Conservation (phyloP, 1,140 invertebrate genomes). For the Ptiloglossa arizonensis region DNA sequence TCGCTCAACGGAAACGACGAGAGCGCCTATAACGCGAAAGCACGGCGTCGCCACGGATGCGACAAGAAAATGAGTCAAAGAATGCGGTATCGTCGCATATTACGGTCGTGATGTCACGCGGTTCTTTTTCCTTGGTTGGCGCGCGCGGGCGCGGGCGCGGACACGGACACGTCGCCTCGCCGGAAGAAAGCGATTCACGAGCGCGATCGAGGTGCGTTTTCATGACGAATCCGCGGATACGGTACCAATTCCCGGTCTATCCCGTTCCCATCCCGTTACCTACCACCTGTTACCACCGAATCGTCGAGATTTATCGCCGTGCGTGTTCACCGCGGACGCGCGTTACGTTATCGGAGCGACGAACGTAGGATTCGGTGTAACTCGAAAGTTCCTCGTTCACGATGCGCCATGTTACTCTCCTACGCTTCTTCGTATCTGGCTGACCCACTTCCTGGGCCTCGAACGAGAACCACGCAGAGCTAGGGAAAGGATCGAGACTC, state of each 20-base stretch:
- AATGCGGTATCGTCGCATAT: slow-evolving; percentile 48
- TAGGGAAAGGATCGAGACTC: slow-evolving; percentile 57
- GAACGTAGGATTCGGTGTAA: slow-evolving; percentile 24
- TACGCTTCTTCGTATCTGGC: slow-evolving; percentile 66
- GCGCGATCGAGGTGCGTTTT: slow-evolving; percentile 21
- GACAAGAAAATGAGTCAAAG: slow-evolving; percentile 31
- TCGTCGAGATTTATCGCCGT: too few species aligned
- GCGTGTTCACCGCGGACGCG: neutral
- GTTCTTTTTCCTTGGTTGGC: slow-evolving; percentile 3
- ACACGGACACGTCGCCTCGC: neutral
- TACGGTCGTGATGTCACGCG: slow-evolving; percentile 45
- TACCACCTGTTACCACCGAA: too few species aligned
- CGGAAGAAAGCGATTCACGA: slow-evolving; percentile 32
- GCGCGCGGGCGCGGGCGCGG: too few species aligned
- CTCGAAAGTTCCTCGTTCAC: slow-evolving; percentile 49
- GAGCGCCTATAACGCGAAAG: too few species aligned
- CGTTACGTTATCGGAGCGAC: slow-evolving; percentile 42
- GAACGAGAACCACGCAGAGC: slow-evolving; percentile 54
- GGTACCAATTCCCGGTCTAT: neutral
- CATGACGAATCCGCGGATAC: slow-evolving; percentile 21
- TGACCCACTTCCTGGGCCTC: slow-evolving; percentile 62
- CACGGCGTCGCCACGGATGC: too few species aligned
- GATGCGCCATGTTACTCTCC: slow-evolving; percentile 48
- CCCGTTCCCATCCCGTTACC: neutral
- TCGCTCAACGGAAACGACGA: too few species aligned